These are phyloP conservation scores for Drosophila borealis DNA, from an alignment of 2,888 invertebrate species.

Conservation along the genomic window DNA sequence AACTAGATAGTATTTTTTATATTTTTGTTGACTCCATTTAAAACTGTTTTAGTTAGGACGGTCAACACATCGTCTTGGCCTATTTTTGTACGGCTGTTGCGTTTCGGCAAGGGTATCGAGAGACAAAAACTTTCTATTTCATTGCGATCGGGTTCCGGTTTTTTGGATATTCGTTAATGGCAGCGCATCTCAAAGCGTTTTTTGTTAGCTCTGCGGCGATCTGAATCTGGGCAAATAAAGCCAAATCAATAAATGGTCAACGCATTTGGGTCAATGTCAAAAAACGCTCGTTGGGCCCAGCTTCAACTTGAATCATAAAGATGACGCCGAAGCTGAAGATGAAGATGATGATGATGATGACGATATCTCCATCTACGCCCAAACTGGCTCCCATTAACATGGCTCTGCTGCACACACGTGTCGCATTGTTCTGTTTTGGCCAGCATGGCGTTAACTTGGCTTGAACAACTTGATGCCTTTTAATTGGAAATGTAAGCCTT, in stretches of 20 bases:
- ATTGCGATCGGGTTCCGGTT: conserved; percentile 67
- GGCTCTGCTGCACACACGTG: conserved; percentile 23
- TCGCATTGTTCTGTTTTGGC: conserved; percentile 37
- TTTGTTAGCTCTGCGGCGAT: conserved; percentile 39
- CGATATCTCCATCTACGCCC: conserved; percentile 18
- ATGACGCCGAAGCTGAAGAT: conserved; percentile 5
- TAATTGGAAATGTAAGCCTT: conserved; percentile 52
- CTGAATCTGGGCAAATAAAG: conserved; percentile 51
- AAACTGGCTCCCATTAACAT: conserved; percentile 24
- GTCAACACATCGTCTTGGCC: conserved; percentile 17
- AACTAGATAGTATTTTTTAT: too few species aligned
- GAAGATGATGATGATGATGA: conserved; percentile 8
- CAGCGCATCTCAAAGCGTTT: conserved; percentile 16
- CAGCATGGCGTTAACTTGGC: conserved; percentile 32
- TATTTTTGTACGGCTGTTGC: conserved; percentile 14
- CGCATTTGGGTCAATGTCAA: conserved; percentile 81
- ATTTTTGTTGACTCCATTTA: too few species aligned
- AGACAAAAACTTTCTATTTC: conserved; percentile 72
- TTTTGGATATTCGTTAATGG: conserved; percentile 38
- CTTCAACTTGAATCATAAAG: conserved; percentile 31
- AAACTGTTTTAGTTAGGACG: too few species aligned
- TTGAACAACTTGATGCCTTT: conserved; percentile 42
- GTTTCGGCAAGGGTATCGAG: conserved; percentile 26
- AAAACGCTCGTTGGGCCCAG: conserved; percentile 42
- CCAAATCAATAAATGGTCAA: conserved; percentile 62